Evolutionary conservation across 2,113 vertebrate species (phyloP).

Genomic region (Hippoglossus stenolepis): DNA sequence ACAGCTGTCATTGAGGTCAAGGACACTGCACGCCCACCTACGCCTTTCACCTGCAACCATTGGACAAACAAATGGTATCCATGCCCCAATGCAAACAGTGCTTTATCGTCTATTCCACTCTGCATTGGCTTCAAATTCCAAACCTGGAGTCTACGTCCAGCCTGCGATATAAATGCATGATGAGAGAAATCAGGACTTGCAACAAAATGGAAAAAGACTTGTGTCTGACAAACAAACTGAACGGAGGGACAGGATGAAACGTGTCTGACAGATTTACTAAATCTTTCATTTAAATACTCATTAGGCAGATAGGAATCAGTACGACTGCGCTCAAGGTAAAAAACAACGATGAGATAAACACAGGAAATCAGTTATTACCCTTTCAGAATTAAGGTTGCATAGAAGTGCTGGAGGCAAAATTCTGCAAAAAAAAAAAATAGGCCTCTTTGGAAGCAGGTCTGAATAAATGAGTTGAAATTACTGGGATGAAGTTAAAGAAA

Average conservation of each 20-base stretch:
- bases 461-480: background rate
- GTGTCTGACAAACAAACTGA: background rate
- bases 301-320: background rate
- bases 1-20: too few species aligned
- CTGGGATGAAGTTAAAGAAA: conserved; percentile 20
- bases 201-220: too few species aligned
- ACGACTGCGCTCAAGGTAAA: background rate
- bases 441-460: background rate
- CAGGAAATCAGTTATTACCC: conserved; percentile 6
- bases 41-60: too few species aligned
- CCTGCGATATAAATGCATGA: too few species aligned
- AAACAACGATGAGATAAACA: conserved; percentile 9
- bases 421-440: background rate
- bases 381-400: conserved; percentile 4
- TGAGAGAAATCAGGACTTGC: too few species aligned
- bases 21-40: too few species aligned
- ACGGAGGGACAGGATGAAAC: background rate
- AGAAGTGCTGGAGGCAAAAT: conserved; percentile 3
- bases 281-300: background rate
- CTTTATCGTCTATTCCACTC: too few species aligned
- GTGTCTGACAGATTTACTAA: background rate
- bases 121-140: too few species aligned
- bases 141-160: too few species aligned
- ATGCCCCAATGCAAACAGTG: too few species aligned
- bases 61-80: too few species aligned